Evolutionary conservation across 2,888 invertebrate genomes (phyloP).

Genomic region (Peribatodes rhomboidaria): DNA sequence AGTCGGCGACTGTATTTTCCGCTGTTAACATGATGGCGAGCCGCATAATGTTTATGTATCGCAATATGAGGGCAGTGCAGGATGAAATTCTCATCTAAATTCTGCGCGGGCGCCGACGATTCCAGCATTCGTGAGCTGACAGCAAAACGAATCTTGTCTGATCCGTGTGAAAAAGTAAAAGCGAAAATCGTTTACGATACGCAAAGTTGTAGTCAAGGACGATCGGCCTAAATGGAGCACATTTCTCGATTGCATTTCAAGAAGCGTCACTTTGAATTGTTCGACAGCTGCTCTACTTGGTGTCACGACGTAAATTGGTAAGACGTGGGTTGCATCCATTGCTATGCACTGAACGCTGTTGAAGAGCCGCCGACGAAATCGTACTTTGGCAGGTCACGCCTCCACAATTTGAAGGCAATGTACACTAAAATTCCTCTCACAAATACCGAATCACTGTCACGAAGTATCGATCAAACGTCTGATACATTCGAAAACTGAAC

Average conservation of each 20-base stretch:
- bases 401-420: conserved; percentile 61
- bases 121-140: conserved; percentile 79
- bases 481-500: conserved; percentile 63
- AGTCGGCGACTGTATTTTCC: conserved; percentile 75
- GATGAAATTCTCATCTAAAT: conserved; percentile 83
- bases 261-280: conserved; percentile 41
- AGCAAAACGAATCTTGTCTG: conserved; percentile 74
- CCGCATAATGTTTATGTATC: conserved; percentile 81
- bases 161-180: conserved; percentile 81
- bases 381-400: conserved; percentile 76
- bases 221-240: conserved; percentile 21
- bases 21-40: conserved; percentile 80
- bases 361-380: conserved; percentile 66
- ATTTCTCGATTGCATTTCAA: conserved; percentile 38
- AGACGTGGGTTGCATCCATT: conserved; percentile 75
- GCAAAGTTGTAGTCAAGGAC: conserved; percentile 26
- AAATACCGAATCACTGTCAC: conserved; percentile 43
- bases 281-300: conserved; percentile 41
- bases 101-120: conserved; percentile 80
- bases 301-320: conserved; percentile 70
- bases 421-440: conserved; percentile 60
- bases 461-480: conserved; percentile 64
- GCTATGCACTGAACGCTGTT: conserved; percentile 64
- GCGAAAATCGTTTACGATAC: conserved; percentile 24
- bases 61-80: conserved; percentile 67